Conservation (phyloP, 2,113 vertebrate species). For the Turnix velox region DNA sequence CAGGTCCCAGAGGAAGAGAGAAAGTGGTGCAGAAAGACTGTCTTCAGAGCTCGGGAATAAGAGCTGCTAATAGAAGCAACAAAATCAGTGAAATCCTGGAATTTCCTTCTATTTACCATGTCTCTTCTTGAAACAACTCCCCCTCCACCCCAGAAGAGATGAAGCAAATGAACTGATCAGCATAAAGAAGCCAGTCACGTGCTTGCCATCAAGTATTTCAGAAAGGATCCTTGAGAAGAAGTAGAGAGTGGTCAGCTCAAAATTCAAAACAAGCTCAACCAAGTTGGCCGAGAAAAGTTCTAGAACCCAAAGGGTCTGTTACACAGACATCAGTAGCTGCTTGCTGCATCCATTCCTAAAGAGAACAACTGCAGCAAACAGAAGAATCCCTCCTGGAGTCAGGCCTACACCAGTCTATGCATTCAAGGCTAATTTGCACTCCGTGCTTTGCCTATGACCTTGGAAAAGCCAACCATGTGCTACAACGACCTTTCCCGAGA, state of each 20-base stretch:
- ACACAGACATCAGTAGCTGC: neutral
- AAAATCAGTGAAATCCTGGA: neutral
- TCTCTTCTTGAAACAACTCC: neutral
- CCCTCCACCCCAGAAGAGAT: accelerated
- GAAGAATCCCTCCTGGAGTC: neutral
- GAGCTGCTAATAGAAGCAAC: neutral
- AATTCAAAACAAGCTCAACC: neutral
- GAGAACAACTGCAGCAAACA: neutral
- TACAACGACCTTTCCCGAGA: neutral
- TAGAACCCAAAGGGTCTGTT: neutral
- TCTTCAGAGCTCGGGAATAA: neutral
- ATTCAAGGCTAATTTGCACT: neutral
- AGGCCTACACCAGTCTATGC: neutral
- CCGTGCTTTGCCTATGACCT: neutral
- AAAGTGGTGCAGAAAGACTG: neutral
- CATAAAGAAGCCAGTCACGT: neutral
- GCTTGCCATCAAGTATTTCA: neutral
- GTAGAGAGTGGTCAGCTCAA: neutral
- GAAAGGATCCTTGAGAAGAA: neutral
- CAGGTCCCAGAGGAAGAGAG: neutral
- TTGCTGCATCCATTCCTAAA: neutral
- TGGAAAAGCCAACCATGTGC: neutral
- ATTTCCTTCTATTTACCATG: neutral
- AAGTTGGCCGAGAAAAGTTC: neutral
- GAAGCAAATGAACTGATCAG: neutral